Evolutionary conservation across 2,797 vertebrate species (phyloP).

Genomic region (Tokudaia muenninki): DNA sequence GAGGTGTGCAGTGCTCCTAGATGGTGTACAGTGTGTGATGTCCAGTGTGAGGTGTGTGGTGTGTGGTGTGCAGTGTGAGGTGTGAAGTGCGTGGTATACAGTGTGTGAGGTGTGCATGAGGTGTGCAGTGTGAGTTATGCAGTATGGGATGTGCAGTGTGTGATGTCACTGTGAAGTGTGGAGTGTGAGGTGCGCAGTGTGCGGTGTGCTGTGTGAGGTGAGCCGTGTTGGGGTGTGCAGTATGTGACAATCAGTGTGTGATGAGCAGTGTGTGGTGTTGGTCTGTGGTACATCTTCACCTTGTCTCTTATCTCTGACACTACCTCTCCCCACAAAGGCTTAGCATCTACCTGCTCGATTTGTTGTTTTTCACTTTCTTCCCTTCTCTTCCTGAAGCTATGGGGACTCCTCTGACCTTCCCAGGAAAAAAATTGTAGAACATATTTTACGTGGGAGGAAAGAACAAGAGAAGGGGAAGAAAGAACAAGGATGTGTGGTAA

Average conservation of each 20-base stretch:
- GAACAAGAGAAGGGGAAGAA: neutral
- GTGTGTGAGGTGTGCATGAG: neutral
- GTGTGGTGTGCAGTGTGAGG: neutral
- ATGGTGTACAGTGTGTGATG: too few relatives aligned
- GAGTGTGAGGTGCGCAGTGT: neutral
- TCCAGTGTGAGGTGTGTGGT: neutral
- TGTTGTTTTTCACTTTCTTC: neutral
- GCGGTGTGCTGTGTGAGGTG: neutral
- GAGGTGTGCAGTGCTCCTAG: too few relatives aligned
- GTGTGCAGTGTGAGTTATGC: neutral
- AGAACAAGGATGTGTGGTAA: neutral
- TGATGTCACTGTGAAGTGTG: neutral
- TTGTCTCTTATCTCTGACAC: neutral
- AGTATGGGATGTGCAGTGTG: neutral
- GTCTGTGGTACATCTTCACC: accelerated
- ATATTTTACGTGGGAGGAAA: neutral
- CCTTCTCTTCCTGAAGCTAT: neutral
- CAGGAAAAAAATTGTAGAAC: neutral
- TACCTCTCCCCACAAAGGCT: neutral
- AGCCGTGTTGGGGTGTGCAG: neutral
- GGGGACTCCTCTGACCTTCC: neutral
- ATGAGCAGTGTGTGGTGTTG: neutral
- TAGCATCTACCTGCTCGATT: neutral
- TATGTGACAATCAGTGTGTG: neutral
- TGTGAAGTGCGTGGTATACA: neutral